phyloP scores from a whole-genome alignment of 2,113 vertebrate species.

The Paralichthys olivaceus region DNA sequence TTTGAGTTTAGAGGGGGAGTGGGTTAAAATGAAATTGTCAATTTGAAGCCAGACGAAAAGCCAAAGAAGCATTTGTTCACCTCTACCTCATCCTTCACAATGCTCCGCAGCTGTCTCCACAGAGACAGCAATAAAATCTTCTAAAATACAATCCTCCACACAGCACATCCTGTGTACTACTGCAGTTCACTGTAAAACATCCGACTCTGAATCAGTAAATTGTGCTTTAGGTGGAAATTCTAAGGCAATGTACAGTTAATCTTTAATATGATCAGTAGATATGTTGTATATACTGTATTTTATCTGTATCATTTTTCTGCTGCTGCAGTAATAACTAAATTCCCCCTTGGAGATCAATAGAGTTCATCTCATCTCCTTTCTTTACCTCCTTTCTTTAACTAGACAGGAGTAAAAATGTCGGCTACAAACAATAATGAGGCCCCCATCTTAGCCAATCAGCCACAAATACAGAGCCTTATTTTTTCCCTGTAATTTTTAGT shows the following conservation, averaged over 20 bases:
- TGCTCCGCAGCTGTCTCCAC: not conserved
- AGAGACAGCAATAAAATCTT: not conserved
- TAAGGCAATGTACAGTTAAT: conserved; percentile 20
- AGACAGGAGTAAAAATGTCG: conserved; percentile 20
- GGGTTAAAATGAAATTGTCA: conserved; percentile 56
- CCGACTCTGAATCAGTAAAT: conserved; percentile 14
- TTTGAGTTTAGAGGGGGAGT: conserved; percentile 15
- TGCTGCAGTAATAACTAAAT: conserved; percentile 40
- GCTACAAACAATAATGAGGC: not conserved
- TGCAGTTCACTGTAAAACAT: conserved; percentile 27
- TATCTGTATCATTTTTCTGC: conserved; percentile 25
- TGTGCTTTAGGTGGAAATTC: conserved; percentile 14
- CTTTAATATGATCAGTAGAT: conserved; percentile 53
- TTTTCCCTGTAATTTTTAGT: not conserved
- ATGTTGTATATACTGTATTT: conserved; percentile 22
- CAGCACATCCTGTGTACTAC: conserved; percentile 7
- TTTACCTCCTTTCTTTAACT: conserved; percentile 13
- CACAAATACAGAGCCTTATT: not conserved
- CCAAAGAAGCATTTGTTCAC: conserved; percentile 21
- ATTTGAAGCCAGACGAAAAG: conserved; percentile 47
- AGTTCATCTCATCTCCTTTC: conserved; percentile 34
- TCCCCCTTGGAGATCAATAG: conserved; percentile 38
- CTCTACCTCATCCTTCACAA: conserved; percentile 15
- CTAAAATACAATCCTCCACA: conserved; percentile 19
- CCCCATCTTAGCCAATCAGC: conserved; percentile 2